Percentiles rank a stretch among this genome's conserved stretches.
Conservation (phyloP, 2,888 invertebrate species). For the Mesodorylaimus sp. region DNA sequence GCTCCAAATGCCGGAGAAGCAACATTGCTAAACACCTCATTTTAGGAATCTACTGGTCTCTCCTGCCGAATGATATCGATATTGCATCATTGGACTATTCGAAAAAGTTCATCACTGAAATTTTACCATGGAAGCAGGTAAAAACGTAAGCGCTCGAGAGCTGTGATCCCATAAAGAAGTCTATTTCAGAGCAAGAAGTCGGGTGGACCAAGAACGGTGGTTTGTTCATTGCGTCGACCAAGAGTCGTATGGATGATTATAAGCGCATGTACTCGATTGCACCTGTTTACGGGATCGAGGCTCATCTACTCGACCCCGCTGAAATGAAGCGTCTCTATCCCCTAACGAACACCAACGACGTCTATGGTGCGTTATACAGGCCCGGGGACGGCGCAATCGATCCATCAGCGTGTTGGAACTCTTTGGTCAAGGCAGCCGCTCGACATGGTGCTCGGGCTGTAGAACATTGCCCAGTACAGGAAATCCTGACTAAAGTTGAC, state of each 20-base stretch:
- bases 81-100: background rate
- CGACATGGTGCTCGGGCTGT: background rate
- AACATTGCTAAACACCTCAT: too few species aligned
- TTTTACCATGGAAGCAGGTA: conserved; percentile 45
- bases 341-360: background rate
- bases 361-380: background rate
- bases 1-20: too few species aligned
- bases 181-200: too few species aligned
- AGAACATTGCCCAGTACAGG: conserved; percentile 29
- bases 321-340: background rate
- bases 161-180: too few species aligned
- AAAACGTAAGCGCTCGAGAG: too few species aligned
- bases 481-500: conserved; percentile 48
- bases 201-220: background rate
- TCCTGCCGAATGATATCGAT: background rate
- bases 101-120: background rate
- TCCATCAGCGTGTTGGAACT: background rate
- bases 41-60: background rate
- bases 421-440: background rate
- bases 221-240: background rate
- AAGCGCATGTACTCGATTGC: background rate
- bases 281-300: background rate
- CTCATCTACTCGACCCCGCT: background rate
- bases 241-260: background rate
- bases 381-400: background rate